Base-by-base conservation (phyloP, 2,888 invertebrate genomes). In the Tenthredo amoena region DNA sequence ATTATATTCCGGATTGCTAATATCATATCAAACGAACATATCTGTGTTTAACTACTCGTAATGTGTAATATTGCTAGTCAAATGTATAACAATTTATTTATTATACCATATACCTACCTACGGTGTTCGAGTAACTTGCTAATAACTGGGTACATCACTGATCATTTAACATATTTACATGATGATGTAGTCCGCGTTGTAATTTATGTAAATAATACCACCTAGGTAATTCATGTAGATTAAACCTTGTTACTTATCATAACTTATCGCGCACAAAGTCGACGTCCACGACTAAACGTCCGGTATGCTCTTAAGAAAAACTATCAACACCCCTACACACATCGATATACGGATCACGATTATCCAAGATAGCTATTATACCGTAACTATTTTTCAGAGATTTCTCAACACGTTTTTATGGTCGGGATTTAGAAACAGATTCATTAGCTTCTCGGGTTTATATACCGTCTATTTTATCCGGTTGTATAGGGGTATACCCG, bases 191-290 rank as follows among this genome's bases (percentile, higher is more conserved):
- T 83, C 68, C 47, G 31, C 10, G 26, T 83, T 68, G 68, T 83
- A 83, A 83, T 83, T 83, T 71, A 83, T 83, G 83, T 68, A 68
- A 83, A 83, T 83, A 83, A 83, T 71, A 71, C 62, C 83, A 47
- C 21, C 43, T 65, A 68, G 83, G 40, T 83, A 83, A 83, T 83
- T 81, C 83, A 71, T 71, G 83, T 43, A 83, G 68, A 83, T 83
- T 83, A 83, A 83, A 68, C 50, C 83, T 65, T 62, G 83, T 83
- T 71, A 83, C 83, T 83, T 83, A 83, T 83, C 83, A 71, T 83
- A 83, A 83, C 43, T 83, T 83, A 83, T 83, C 83, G 21, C 83
- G 15, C n/a, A 50, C 77, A 50, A n/a, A 26, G 77, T 77, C 31
- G 15, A 21, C 55, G 18, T 2, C 7, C n/a, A 37, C 50, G 21